These are phyloP conservation scores for Catharus bicknelli DNA, from an alignment of 2,113 vertebrate species.

Conservation along the genomic window DNA sequence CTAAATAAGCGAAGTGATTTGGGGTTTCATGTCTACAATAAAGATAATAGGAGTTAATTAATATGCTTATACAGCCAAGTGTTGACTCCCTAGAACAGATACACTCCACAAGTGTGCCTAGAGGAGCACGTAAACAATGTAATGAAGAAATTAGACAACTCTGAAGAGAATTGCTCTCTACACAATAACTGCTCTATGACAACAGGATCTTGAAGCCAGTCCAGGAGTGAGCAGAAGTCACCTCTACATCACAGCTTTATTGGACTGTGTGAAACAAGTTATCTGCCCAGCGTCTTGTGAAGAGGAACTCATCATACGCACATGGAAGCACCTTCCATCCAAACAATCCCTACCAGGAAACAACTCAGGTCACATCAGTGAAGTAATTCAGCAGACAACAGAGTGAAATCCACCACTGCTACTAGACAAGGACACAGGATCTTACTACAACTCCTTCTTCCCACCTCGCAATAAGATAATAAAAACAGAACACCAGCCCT, in stretches of 20 bases:
- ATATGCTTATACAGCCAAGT: not conserved
- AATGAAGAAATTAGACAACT: not conserved
- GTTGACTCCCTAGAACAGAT: not conserved
- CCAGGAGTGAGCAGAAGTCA: not conserved
- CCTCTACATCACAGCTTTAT: not conserved
- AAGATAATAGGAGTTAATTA: not conserved
- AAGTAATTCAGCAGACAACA: rapidly evolving
- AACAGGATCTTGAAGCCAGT: not conserved
- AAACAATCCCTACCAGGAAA: not conserved
- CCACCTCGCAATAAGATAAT: not conserved
- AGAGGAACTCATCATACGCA: rapidly evolving
- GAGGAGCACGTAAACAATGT: not conserved
- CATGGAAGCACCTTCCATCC: not conserved
- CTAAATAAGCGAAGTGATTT: not conserved
- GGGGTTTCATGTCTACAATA: not conserved
- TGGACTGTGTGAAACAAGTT: not conserved
- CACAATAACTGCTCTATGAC: not conserved
- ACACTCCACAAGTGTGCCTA: rapidly evolving
- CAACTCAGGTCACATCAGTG: too few relatives aligned
- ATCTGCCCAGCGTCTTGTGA: not conserved
- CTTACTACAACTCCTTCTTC: not conserved
- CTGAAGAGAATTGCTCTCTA: rapidly evolving
- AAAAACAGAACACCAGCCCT: not conserved
- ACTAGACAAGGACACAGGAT: not conserved
- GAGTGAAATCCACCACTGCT: not conserved